phyloP scores from a whole-genome alignment of 2,797 vertebrate species.

The Serranus cabrilla region DNA sequence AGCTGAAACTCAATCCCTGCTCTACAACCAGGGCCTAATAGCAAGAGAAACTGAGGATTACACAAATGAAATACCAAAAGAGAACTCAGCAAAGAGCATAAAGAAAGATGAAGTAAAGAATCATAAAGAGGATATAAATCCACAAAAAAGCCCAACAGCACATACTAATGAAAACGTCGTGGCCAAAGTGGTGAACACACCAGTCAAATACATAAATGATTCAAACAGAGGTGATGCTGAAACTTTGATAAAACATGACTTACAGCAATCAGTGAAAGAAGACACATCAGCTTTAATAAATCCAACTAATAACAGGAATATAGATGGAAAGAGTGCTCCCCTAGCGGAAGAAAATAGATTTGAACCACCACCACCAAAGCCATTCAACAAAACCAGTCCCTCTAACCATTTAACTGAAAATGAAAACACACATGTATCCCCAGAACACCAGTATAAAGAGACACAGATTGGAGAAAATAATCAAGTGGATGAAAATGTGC shows the following conservation, averaged over 20 bases:
- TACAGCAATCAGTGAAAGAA: conserved; percentile 36
- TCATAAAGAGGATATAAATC: conserved; percentile 22
- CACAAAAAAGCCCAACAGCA: conserved; percentile 20
- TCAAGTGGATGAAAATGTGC: conserved; percentile 45
- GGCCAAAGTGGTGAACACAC: conserved; percentile 12
- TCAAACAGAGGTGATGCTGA: conserved; percentile 15
- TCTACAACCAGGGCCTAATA: conserved; percentile 53
- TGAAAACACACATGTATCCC: conserved; percentile 18
- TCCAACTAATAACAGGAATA: conserved; percentile 21
- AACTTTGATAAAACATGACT: conserved; percentile 24
- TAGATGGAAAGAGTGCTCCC: conserved; percentile 22
- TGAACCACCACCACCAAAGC: conserved; percentile 13
- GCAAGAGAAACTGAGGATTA: conserved; percentile 45
- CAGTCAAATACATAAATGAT: neutral
- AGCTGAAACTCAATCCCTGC: conserved; percentile 65
- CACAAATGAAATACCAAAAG: conserved; percentile 33
- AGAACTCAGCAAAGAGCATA: conserved; percentile 26
- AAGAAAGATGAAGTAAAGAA: conserved; percentile 34
- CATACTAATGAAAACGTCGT: conserved; percentile 12
- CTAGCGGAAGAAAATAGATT: conserved; percentile 40
- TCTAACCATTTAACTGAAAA: conserved; percentile 19
- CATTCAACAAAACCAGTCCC: conserved; percentile 25
- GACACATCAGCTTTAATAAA: conserved; percentile 32
- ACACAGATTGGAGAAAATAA: conserved; percentile 20
- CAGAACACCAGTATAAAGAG: conserved; percentile 22